Evolutionary conservation across 2,797 vertebrate species (phyloP), one percentile per base, ranked within the genome.

Genomic region (Naso thynnoides): DNA sequence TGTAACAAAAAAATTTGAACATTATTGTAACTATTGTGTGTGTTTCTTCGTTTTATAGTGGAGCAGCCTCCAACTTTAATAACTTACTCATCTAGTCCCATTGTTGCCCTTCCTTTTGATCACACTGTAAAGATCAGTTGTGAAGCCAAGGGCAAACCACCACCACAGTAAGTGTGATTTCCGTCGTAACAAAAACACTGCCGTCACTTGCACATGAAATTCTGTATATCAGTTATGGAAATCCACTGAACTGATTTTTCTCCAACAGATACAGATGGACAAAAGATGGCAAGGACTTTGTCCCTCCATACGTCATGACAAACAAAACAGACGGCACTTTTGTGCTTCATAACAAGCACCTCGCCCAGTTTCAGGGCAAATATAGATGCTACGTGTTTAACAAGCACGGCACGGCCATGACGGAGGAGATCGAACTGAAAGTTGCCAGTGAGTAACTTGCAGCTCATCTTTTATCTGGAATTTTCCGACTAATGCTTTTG

Each of bases 341-440:
- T 76, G 86, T 89, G 69, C 95, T 99, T 81, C 91, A 93, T 26
- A 94, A 88, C 10, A 95, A 94, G 0, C 89, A 94, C 44, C 89
- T 96, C 36, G 61, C 73, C 14, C 69, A 86, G 66, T 96, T 96
- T 61, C 93, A 96, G 78, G 98, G 98, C 36, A 97, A 90, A 89
- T 99, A 98, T 36, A 94, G 92, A 68, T 99, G 98, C 83, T 97
- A 94, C 23, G 97, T 96, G 2, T 95, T 91, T 2, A 99, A 99
- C 50, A 79, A 90, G 31, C 79, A 98, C 52, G 98, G 98, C 55
- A 95, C 95, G 0, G 96, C 97, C 57, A 93, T 98, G 88, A 97
- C 98, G 10, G 94, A 97, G 48, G 96, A 98, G 86, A 96, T 96
- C 0, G 88, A 95, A 21, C 90, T 99, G 4, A 92, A 94, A 52